Evolutionary conservation across 2,797 vertebrate species (phyloP), one percentile per base, ranked within the genome.

Genomic region (Acanthiza pusilla): DNA sequence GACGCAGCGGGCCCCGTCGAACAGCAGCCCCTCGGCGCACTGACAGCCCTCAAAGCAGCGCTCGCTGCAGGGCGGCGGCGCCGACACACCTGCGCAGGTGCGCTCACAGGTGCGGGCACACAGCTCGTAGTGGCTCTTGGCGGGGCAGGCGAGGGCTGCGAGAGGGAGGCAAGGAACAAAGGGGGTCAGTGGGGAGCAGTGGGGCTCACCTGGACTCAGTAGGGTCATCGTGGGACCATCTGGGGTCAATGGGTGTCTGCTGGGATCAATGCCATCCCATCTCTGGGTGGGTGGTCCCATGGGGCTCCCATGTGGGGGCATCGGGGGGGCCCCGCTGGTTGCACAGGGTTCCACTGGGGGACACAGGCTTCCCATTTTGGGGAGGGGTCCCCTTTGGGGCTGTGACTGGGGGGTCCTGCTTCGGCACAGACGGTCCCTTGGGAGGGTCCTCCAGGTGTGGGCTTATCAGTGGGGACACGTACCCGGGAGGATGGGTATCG

Each of bases 61-160:
- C n/a, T 63, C 11, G 7, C 67, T 72, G 75, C 75, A 58, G 16
- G 53, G 75, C 4, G 38, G 27, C 2, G 27, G 60, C 11, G 60
- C 67, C 2, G 38, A 72, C 38, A 88, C 75, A 29, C 85, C 60
- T 21, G 85, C 60, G 3, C 85, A 99, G 29, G 97, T 96, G 47
- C 67, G 93, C 68, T 66, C 82, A 86, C 98, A 99, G 85, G 97
- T 98, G 90, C 85, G 93, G 0, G 96, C 97, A 79, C 98, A 98
- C 76, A 98, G 6, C 42, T 98, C 97, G 77, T 98, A 98, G 94
- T 98, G 98, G 91, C 98, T 98, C 96, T 98, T 87, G 15, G 80
- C 65, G 0, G 98, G 98, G 67, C 98, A 98, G 82, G 81, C 67
- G 23, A 95, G 93, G 27, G 98, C 98, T 99, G 95, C 21, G 53